phyloP scores from a whole-genome alignment of 2,797 vertebrate species.

The Tarsius wallacei region DNA sequence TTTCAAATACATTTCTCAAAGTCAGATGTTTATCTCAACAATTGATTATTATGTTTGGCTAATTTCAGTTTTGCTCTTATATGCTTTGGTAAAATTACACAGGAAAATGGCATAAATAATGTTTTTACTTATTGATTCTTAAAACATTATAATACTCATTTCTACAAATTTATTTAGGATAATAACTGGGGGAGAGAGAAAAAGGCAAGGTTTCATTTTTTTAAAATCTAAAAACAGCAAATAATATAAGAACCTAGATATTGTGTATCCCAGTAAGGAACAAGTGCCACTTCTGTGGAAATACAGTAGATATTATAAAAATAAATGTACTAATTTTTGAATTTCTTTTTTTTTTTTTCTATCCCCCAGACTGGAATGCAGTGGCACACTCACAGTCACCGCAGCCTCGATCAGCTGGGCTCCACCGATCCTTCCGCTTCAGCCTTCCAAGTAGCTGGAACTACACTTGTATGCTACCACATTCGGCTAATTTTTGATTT shows the following conservation, averaged over 20 bases:
- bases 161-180: constrained; percentile 1
- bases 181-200: neutral
- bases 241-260: neutral
- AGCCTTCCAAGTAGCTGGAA: too few species aligned
- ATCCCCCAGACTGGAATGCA: too few species aligned
- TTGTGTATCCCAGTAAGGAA: neutral
- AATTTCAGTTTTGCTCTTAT: constrained; percentile 18
- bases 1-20: constrained; percentile 56
- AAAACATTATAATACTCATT: constrained; percentile 53
- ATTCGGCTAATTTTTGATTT: too few species aligned
- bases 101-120: constrained; percentile 15
- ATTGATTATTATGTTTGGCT: constrained; percentile 14
- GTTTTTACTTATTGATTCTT: constrained; percentile 51
- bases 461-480: too few species aligned
- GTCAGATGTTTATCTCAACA: constrained; percentile 53
- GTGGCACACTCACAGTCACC: too few species aligned
- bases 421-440: too few species aligned
- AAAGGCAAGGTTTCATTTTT: neutral
- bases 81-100: neutral
- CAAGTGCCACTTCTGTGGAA: neutral
- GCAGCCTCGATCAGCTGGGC: too few species aligned
- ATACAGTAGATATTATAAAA: constrained; percentile 31
- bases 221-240: constrained; percentile 63
- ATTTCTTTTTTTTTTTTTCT: neutral
- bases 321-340: constrained; percentile 10